Percentiles rank a stretch among this genome's conserved stretches.
Evolutionary conservation across 2,797 vertebrate species (phyloP).

Genomic region (Enteromius mattozi): DNA sequence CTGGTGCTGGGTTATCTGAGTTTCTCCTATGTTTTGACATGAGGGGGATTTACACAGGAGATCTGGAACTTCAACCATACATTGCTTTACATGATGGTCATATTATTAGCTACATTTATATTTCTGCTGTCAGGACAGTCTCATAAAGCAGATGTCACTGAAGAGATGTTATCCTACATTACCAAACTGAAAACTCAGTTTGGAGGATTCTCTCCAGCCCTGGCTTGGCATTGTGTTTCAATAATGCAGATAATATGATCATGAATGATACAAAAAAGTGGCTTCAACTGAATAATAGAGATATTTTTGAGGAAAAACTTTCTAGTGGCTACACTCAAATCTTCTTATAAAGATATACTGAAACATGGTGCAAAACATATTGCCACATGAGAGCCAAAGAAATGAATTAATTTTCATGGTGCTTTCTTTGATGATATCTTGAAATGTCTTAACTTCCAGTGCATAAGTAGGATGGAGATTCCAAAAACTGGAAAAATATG

Average conservation of each 20-base stretch:
- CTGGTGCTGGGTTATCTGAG: slow-evolving; percentile 58
- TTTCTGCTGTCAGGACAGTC: background rate
- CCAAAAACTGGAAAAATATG: slow-evolving; percentile 13
- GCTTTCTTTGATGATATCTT: background rate
- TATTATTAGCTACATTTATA: slow-evolving; percentile 1
- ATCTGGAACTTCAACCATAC: background rate
- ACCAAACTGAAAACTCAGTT: background rate
- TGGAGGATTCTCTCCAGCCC: background rate
- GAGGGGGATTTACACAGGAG: background rate
- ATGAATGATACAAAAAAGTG: background rate
- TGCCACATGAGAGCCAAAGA: background rate
- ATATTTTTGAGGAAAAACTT: background rate
- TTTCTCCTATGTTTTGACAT: background rate
- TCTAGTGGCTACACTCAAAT: background rate
- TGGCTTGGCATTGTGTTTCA: background rate
- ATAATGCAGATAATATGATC: slow-evolving; percentile 8
- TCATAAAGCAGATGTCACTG: background rate
- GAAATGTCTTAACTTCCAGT: background rate
- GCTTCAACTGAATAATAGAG: background rate
- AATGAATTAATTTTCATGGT: background rate
- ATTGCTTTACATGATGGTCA: slow-evolving; percentile 2
- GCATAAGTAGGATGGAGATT: background rate
- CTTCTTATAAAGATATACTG: background rate
- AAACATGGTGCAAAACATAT: background rate
- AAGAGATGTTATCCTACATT: background rate